Percentiles rank a stretch among this genome's conserved stretches.
These are phyloP conservation scores for Aphelocoma californica DNA, from an alignment of 2,797 vertebrate genomes.

Conservation along the genomic window DNA sequence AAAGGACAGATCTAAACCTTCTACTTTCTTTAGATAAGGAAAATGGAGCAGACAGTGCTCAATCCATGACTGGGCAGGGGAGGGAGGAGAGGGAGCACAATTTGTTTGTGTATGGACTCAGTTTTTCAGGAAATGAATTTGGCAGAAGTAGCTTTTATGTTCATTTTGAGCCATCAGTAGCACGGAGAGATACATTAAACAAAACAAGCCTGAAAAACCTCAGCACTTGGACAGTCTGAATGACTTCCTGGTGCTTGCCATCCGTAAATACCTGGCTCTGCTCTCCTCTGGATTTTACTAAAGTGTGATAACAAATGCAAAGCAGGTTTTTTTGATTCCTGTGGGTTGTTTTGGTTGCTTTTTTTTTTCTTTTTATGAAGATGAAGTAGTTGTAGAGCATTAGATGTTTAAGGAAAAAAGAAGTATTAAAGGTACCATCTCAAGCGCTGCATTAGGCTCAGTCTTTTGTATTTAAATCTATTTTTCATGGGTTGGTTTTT, in stretches of 20 bases:
- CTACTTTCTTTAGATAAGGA: neutral
- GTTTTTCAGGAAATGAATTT: conserved; percentile 11
- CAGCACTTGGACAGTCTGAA: neutral
- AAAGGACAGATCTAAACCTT: neutral
- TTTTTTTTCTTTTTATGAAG: neutral
- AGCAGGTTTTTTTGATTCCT: neutral
- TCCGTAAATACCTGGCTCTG: neutral
- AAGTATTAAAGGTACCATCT: neutral
- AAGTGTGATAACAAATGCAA: neutral
- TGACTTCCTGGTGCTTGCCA: conserved; percentile 10
- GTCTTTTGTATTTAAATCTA: neutral
- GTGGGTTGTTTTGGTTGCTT: neutral
- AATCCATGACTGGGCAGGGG: neutral
- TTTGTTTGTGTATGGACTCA: neutral
- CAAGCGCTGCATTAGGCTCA: neutral
- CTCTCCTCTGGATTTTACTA: neutral
- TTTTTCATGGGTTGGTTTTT: neutral
- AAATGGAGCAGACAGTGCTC: neutral
- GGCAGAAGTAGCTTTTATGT: neutral
- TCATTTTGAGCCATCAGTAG: neutral
- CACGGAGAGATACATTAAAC: neutral
- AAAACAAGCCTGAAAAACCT: neutral
- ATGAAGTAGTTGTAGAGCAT: neutral
- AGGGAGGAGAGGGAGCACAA: neutral
- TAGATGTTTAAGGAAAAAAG: neutral